These are phyloP conservation scores for Achroia grisella DNA, from an alignment of 1,140 invertebrate species.

Conservation along the genomic window DNA sequence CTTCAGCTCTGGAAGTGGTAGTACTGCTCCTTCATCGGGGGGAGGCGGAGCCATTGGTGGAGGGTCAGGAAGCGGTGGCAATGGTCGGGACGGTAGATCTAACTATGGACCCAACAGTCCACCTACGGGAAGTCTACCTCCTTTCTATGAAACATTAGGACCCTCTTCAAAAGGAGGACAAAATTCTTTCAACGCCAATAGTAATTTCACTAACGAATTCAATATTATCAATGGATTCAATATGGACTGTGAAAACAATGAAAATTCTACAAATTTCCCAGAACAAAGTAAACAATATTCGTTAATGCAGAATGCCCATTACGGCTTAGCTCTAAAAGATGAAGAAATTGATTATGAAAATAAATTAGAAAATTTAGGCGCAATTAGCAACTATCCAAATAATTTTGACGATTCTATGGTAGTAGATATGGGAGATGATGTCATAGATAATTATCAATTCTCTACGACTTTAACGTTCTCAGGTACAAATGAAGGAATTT, in stretches of 20 bases:
- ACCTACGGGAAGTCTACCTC: constrained; percentile 86
- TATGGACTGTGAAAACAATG: constrained; percentile 84
- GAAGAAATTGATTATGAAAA: constrained; percentile 84
- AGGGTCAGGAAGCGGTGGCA: constrained; percentile 79
- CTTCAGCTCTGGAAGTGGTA: constrained; percentile 70
- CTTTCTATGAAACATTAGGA: constrained; percentile 86
- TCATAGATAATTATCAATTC: constrained; percentile 86
- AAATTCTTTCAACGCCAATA: constrained; percentile 75
- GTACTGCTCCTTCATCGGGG: constrained; percentile 73
- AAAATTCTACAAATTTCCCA: constrained; percentile 67
- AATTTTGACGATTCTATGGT: constrained; percentile 86
- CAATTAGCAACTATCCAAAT: constrained; percentile 77
- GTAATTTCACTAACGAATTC: constrained; percentile 72
- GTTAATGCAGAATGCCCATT: constrained; percentile 86
- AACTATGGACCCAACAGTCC: constrained; percentile 89
- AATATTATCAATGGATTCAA: constrained; percentile 78
- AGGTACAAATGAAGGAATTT: constrained; percentile 80
- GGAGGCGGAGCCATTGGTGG: constrained; percentile 76
- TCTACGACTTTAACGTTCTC: constrained; percentile 86
- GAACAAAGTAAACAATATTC: constrained; percentile 84
- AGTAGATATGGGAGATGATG: constrained; percentile 84
- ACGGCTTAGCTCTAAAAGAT: constrained; percentile 84
- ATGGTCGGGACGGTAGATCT: constrained; percentile 82
- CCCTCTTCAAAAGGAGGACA: constrained; percentile 79
- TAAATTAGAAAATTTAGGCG: constrained; percentile 80